phyloP scores from a whole-genome alignment of 2,888 invertebrate species.

The Periphyllus acericola region DNA sequence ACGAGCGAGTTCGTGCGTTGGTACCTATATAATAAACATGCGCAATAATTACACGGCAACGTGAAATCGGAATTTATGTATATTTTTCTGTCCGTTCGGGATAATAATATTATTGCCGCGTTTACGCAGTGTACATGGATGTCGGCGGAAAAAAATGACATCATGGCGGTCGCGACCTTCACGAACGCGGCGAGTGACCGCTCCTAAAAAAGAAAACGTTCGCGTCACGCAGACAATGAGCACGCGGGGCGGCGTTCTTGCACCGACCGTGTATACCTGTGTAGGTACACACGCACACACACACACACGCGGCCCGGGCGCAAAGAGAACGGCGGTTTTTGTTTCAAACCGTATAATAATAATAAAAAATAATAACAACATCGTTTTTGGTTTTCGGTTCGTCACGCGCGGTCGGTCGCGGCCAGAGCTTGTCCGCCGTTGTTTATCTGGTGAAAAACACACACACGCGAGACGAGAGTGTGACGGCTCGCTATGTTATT shows the following conservation, averaged over 20 bases:
- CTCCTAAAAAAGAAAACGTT: slow-evolving; percentile 38
- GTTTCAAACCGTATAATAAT: background rate
- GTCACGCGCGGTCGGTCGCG: background rate
- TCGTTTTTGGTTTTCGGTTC: background rate
- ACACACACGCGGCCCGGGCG: background rate
- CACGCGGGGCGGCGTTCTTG: background rate
- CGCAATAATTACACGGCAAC: background rate
- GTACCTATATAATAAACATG: background rate
- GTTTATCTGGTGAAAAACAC: background rate
- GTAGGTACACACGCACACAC: no score
- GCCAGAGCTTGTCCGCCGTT: background rate
- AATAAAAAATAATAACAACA: background rate
- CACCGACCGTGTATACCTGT: no score
- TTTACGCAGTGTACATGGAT: background rate
- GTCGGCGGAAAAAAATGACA: slow-evolving; percentile 21
- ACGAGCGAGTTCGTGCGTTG: background rate
- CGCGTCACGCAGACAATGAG: slow-evolving; percentile 1
- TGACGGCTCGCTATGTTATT: background rate
- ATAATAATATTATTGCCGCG: background rate
- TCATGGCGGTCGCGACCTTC: slow-evolving; percentile 56
- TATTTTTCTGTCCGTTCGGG: background rate
- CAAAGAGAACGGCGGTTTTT: background rate
- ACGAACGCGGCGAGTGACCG: slow-evolving; percentile 28
- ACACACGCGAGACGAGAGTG: background rate
- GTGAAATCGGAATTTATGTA: background rate